Evolutionary conservation across 1,140 invertebrate species (phyloP).

Genomic region (Heliconius hermathena): DNA sequence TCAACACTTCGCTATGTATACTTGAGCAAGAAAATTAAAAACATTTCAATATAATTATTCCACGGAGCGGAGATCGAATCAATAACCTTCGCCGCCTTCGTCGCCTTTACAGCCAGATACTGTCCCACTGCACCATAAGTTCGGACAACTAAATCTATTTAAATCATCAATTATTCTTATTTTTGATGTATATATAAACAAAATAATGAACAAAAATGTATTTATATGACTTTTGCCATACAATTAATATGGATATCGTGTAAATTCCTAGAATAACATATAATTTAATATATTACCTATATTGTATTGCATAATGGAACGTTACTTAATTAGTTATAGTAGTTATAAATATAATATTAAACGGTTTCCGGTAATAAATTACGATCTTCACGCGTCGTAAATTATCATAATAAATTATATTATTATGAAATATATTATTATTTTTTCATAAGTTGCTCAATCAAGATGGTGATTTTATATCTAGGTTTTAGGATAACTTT

Average conservation of each 20-base stretch:
- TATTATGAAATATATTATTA: background rate
- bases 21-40: too few species aligned
- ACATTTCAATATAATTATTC: too few species aligned
- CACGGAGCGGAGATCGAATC: background rate
- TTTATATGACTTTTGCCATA: background rate
- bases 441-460: slow-evolving; percentile 6
- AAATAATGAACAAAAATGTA: background rate
- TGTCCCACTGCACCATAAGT: too few species aligned
- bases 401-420: slow-evolving; percentile 9
- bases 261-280: background rate
- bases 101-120: too few species aligned
- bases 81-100: background rate
- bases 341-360: background rate
- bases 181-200: too few species aligned
- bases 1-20: too few species aligned
- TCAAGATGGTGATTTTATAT: background rate
- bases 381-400: slow-evolving; percentile 9
- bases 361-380: slow-evolving; percentile 16
- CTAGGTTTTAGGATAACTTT: background rate
- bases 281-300: background rate
- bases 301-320: slow-evolving; percentile 9
- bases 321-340: slow-evolving; percentile 2
- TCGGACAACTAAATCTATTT: too few species aligned
- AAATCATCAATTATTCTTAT: too few species aligned
- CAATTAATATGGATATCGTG: background rate